Percentiles rank a stretch among this genome's conserved stretches.
phyloP scores from a whole-genome alignment of 2,797 vertebrate species.

The Hyperoplus lanceolatus region DNA sequence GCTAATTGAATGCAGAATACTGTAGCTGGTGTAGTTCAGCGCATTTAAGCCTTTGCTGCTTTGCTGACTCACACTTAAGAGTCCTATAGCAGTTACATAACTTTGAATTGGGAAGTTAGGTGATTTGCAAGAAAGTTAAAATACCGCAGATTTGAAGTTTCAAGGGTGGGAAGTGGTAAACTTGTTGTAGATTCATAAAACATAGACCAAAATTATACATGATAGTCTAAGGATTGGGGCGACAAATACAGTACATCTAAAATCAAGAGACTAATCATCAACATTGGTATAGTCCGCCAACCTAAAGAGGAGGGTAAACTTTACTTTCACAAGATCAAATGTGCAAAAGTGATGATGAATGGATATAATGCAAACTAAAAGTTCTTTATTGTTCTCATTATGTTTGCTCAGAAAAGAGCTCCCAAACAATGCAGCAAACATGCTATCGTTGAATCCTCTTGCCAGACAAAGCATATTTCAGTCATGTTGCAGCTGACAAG shows the following conservation, averaged over 20 bases:
- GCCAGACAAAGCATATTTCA: conserved; percentile 65
- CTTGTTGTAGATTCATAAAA: conserved; percentile 7
- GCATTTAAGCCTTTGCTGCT: conserved; percentile 49
- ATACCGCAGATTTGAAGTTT: conserved; percentile 17
- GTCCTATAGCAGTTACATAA: conserved; percentile 67
- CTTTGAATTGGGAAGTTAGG: conserved; percentile 48
- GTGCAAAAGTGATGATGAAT: conserved; percentile 16
- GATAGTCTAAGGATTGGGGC: not conserved
- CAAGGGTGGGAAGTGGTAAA: too few relatives aligned
- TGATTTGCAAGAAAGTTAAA: conserved; percentile 65
- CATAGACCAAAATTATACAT: not conserved
- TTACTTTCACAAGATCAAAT: conserved; percentile 9
- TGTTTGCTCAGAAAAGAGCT: conserved; percentile 38
- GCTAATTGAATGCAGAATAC: conserved; percentile 74
- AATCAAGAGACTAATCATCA: not conserved
- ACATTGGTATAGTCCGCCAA: not conserved
- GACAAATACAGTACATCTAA: not conserved
- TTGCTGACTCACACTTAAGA: conserved; percentile 70
- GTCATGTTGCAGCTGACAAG: conserved; percentile 70
- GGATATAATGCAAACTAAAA: conserved; percentile 18
- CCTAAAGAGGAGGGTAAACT: not conserved
- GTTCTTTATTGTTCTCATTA: conserved; percentile 1
- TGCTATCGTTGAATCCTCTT: conserved; percentile 23
- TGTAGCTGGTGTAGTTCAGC: conserved; percentile 42
- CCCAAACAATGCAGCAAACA: conserved; percentile 41